Percentiles rank a stretch among this genome's conserved stretches.
Evolutionary conservation across 2,888 invertebrate genomes (phyloP).

Genomic region (Perdita meconis): DNA sequence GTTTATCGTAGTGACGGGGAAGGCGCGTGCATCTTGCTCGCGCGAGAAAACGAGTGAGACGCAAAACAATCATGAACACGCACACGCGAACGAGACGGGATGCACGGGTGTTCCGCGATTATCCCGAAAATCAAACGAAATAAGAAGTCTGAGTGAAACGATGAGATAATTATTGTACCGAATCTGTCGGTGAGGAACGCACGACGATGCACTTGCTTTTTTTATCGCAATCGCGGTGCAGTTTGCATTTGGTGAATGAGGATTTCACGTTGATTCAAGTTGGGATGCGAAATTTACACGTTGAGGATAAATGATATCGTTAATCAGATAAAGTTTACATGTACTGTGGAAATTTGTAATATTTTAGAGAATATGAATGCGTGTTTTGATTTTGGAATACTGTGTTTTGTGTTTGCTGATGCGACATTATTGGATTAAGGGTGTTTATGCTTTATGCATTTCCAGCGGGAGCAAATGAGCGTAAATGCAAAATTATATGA

Average conservation of each 20-base stretch:
- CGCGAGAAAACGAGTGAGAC: conserved; percentile 1
- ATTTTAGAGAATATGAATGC: no score
- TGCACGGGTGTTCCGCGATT: conserved; percentile 20
- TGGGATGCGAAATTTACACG: neutral
- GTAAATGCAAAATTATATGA: no score
- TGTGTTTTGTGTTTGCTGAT: no score
- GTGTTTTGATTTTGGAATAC: no score
- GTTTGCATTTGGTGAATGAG: neutral
- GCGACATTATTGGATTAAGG: no score
- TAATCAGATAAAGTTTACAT: no score
- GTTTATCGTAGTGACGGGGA: conserved; percentile 38
- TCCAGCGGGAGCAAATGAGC: no score
- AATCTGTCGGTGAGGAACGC: conserved; percentile 13
- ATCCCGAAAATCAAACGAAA: conserved; percentile 48
- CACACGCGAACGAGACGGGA: neutral
- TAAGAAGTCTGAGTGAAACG: conserved; percentile 14
- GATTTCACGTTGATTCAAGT: neutral
- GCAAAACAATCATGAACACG: conserved; percentile 1
- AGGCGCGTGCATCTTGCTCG: conserved; percentile 11
- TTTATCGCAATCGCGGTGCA: no score
- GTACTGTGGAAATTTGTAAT: no score
- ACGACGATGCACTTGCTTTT: neutral
- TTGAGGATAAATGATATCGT: no score
- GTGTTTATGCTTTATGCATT: no score
- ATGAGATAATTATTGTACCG: neutral